Evolutionary conservation across 2,888 invertebrate species (phyloP), one percentile per base, ranked within the genome.

Genomic region (Pandemis corylana): DNA sequence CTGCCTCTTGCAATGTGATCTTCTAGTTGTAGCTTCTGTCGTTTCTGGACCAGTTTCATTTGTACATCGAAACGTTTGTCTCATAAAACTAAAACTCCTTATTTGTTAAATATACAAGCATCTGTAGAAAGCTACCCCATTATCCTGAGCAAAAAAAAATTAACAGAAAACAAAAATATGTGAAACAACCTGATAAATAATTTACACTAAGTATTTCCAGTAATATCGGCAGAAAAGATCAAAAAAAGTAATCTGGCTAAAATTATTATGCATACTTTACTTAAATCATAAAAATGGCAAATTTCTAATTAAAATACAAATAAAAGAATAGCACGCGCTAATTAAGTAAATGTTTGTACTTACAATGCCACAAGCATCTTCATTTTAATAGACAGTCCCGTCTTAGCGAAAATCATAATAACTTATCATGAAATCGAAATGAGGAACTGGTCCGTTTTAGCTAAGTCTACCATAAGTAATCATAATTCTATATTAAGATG

Each of bases 1-100:
- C 85, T 87, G 89, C 87, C 87, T 91, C 87, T 89, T 83, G 87
- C 90, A 90, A 88, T 93, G 93, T 93, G 92, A 93, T 93, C 91
- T 92, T 91, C 86, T 92, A 93, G 90, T 79, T 78, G 80, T 87
- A 88, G 85, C 82, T 83, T 82, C 77, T 83, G 80, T 80, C 82
- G 73, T 78, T 83, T 82, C 78, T 81, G 83, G 85, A 80, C 83
- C 86, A 82, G 84, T 86, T 81, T 79, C 78, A 75, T 67, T 28
- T 49, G 62, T 75, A 71, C 70, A 71, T 75, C 66, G 70, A 75
- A 75, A 20, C 49, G 41, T 56, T 68, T n/a, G 6, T 59, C 28
- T 44, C n/a, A 67, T 3, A n/a, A n/a, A 49, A 49, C 12, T 10
- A 64, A 46, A 65, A 28, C 13, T 44, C 10, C 7, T 44, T 44